A percentile compares a stretch with the other conserved stretches of the same genome.
Evolutionary conservation across 2,113 vertebrate species (phyloP).

Genomic region (Lampris incognitus): DNA sequence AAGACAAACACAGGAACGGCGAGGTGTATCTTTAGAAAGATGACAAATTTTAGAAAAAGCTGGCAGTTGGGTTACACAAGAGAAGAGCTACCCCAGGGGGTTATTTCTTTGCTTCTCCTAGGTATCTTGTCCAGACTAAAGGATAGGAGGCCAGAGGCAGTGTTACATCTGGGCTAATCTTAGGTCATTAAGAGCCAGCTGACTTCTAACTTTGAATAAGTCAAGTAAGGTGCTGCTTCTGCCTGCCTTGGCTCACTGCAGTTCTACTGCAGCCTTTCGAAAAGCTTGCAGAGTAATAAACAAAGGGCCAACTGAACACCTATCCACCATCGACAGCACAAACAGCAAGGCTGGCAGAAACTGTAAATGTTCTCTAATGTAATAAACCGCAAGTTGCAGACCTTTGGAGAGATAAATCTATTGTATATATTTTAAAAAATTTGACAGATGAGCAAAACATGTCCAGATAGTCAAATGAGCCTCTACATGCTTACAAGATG

Average conservation of each 20-base stretch:
- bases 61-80: not conserved
- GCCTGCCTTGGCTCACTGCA: constrained; percentile 40
- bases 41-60: no score
- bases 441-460: not conserved
- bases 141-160: no score
- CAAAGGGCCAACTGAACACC: constrained; percentile 59
- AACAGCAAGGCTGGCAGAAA: constrained; percentile 14
- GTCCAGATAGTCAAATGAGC: not conserved
- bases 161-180: no score
- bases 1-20: not conserved
- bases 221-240: constrained; percentile 54
- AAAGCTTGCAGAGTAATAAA: constrained; percentile 37
- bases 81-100: not conserved
- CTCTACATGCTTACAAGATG: constrained; percentile 31
- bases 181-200: constrained; percentile 33
- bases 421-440: not conserved
- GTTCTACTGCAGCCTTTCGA: constrained; percentile 37
- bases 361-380: not conserved
- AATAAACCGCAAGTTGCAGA: constrained; percentile 8
- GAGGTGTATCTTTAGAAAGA: no score
- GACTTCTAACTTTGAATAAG: constrained; percentile 65
- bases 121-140: not conserved
- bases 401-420: constrained; percentile 1
- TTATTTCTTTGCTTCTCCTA: not conserved
- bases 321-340: constrained; percentile 53